Percentiles rank a stretch among this genome's conserved stretches.
These are phyloP conservation scores for Bergia sp. DNA, from an alignment of 92 coral and sea anemone species.

Conservation along the genomic window DNA sequence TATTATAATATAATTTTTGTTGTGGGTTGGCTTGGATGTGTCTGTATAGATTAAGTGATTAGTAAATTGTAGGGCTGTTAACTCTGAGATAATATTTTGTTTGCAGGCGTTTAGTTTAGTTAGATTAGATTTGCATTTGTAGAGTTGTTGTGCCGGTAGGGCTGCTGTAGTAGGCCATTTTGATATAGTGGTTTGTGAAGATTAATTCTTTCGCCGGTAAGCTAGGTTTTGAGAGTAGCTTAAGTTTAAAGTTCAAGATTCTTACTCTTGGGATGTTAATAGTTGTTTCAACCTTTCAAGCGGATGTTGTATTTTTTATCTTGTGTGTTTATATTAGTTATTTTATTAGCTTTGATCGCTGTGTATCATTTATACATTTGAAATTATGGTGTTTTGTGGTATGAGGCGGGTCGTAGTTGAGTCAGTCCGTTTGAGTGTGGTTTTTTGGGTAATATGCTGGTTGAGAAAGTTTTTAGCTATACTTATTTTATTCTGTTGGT, in stretches of 20 bases:
- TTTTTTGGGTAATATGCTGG: background rate
- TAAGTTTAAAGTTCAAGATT: conserved; percentile 9
- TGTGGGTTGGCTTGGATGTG: background rate
- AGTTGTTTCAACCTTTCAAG: background rate
- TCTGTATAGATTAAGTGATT: conserved; percentile 10
- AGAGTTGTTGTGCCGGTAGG: no score
- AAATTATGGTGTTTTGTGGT: background rate
- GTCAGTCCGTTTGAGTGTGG: conserved; percentile 11
- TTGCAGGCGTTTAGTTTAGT: no score
- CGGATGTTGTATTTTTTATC: background rate
- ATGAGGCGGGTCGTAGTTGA: background rate
- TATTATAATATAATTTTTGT: no score
- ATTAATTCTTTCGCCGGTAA: background rate
- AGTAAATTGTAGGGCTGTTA: conserved; percentile 20
- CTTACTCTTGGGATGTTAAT: background rate
- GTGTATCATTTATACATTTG: background rate
- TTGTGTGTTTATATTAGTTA: background rate
- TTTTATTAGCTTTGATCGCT: background rate
- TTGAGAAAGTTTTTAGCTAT: conserved; percentile 1
- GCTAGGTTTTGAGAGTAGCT: background rate
- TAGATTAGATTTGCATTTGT: no score
- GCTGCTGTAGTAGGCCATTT: conserved; percentile 12
- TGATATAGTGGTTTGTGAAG: background rate
- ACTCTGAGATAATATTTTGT: background rate
- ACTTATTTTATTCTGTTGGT: conserved; percentile 15